Evolutionary conservation across 2,797 vertebrate genomes (phyloP).

Genomic region (Cyprinodon diabolis): DNA sequence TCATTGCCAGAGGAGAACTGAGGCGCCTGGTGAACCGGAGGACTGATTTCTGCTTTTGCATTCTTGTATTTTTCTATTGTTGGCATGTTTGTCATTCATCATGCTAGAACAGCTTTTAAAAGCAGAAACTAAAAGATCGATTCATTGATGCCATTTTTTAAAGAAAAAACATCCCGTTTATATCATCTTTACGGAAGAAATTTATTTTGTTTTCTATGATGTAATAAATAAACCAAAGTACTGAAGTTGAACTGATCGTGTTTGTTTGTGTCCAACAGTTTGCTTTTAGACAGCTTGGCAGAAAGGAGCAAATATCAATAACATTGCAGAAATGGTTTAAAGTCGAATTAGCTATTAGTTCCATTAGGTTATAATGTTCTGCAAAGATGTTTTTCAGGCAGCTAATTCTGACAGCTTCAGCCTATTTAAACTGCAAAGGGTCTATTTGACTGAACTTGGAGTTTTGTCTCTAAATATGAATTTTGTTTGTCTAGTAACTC

Average conservation of each 20-base stretch:
- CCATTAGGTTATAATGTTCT: no score
- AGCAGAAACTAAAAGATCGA: constrained; percentile 4
- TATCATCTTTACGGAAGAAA: constrained; percentile 10
- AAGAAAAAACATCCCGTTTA: constrained; percentile 1
- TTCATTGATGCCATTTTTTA: constrained; percentile 17
- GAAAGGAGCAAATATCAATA: neutral
- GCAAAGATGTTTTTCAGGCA: no score
- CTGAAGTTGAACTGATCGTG: neutral
- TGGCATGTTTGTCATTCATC: constrained; percentile 32
- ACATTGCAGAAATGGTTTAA: neutral
- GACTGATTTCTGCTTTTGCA: constrained; percentile 4
- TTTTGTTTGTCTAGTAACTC: no score
- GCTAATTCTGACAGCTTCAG: no score
- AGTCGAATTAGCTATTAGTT: neutral
- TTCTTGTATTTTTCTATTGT: constrained; percentile 18
- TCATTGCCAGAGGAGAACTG: constrained; percentile 1
- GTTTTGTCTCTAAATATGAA: no score
- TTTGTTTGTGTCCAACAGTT: neutral
- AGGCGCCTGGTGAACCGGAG: constrained; percentile 22
- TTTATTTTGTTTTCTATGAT: constrained; percentile 36
- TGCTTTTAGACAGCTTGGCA: neutral
- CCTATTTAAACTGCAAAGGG: no score
- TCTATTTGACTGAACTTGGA: no score
- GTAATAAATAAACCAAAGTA: constrained; percentile 31
- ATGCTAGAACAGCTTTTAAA: constrained; percentile 3